Evolutionary conservation across 2,888 invertebrate species (phyloP), one percentile per base, ranked within the genome.

Genomic region (Ectemnius cavifrons): DNA sequence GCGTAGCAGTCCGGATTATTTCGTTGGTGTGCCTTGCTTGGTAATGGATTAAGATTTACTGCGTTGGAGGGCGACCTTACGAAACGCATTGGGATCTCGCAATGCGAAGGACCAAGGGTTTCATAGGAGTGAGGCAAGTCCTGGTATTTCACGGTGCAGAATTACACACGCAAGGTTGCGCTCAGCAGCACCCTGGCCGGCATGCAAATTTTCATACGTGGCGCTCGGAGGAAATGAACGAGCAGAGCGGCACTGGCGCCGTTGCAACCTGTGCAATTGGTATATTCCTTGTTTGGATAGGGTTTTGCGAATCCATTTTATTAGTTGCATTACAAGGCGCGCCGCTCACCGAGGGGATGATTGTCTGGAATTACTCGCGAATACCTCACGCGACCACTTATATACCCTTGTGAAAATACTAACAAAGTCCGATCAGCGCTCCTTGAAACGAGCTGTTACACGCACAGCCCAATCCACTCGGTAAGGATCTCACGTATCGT

Each of bases 141-240:
- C 74, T 73, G 73, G 58, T 66, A 74, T 68, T 74, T 71, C 71
- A 71, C 64, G 66, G 66, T 37, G 67, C 47, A 58, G 62, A 62
- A 67, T 71, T 77, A 64, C 67, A 66, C 72, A 65, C 71, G 77
- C 72, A 70, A 79, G 64, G 67, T 67, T 72, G 67, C 70, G 59
- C 71, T 58, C 58, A 67, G 49, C 37, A 37, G 37, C 56, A 63
- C 52, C n/a, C 16, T 60, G 64, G 63, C 63, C 47, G 64, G 28
- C 64, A 79, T 78, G 78, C 65, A 78, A 71, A 79, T 79, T 64
- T 64, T 56, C 61, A 64, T 67, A 27, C 71, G 71, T 74, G 67
- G 58, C 37, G 27, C 14, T 57, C 72, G 64, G 67, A 65, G 56
- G 71, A 71, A 67, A 72, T 57, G 72, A 73, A 37, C 37, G 37